phyloP scores from a whole-genome alignment of 2,113 vertebrate genomes.

The Salvelinus fontinalis region DNA sequence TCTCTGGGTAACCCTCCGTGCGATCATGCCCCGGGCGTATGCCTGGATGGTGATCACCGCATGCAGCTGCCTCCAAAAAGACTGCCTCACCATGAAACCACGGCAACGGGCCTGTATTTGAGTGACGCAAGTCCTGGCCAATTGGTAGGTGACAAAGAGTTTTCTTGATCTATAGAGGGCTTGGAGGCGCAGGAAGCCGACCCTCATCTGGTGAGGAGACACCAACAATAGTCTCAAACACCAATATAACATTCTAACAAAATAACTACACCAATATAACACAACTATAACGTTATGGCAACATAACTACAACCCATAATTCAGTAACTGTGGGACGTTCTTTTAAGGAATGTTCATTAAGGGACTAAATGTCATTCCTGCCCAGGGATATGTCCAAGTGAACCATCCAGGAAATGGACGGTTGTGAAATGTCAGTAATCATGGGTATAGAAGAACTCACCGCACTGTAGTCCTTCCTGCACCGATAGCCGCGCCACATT shows the following conservation, averaged over 20 bases:
- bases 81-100: slow-evolving; percentile 83
- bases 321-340: neutral
- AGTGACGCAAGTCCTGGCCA: slow-evolving; percentile 78
- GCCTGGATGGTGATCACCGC: slow-evolving; percentile 93
- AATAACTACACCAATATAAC: neutral
- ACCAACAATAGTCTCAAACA: neutral
- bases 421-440: neutral
- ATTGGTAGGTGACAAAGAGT: slow-evolving; percentile 81
- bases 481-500: slow-evolving; percentile 88
- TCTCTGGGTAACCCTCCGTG: slow-evolving; percentile 85
- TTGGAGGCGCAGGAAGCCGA: slow-evolving; percentile 90
- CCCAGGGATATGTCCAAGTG: neutral
- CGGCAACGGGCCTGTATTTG: slow-evolving; percentile 87
- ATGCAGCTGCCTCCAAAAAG: slow-evolving; percentile 87
- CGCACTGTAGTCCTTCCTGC: slow-evolving; percentile 84
- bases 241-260: neutral
- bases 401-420: neutral
- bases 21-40: slow-evolving; percentile 91
- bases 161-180: slow-evolving; percentile 88
- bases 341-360: neutral
- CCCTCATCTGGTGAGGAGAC: slow-evolving; percentile 80
- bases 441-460: slow-evolving; percentile 67
- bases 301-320: too few relatives aligned
- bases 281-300: too few relatives aligned
- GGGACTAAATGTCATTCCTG: neutral